These are phyloP conservation scores for Otocyon megalotis DNA, from an alignment of 2,113 vertebrate species.

Conservation along the genomic window DNA sequence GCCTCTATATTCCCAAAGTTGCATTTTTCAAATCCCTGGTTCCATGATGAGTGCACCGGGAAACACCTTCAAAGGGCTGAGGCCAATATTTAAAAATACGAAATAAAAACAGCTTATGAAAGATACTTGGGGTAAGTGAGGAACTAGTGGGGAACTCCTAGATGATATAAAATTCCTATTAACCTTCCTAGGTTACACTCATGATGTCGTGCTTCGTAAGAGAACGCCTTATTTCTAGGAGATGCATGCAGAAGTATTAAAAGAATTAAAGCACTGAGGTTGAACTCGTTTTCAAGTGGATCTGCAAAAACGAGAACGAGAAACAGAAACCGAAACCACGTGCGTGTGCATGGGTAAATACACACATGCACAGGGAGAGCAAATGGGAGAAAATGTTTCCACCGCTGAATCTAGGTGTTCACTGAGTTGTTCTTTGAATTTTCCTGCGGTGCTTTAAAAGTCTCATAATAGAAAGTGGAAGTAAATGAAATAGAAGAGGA, in stretches of 20 bases:
- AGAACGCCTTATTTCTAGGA: background rate
- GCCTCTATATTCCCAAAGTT: background rate
- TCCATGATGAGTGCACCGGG: background rate
- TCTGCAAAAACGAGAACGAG: background rate
- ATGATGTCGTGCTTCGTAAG: background rate
- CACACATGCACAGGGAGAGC: background rate
- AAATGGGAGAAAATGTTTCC: background rate
- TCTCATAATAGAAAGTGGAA: background rate
- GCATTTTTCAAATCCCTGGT: background rate
- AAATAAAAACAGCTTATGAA: slow-evolving; percentile 15
- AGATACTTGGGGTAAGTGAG: background rate
- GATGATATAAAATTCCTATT: slow-evolving; percentile 5
- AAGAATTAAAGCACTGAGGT: background rate
- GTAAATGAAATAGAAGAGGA: background rate
- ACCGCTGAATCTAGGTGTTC: background rate
- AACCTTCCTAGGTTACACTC: background rate
- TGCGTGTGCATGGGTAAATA: fast-evolving
- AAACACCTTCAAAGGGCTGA: background rate
- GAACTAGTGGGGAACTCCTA: background rate
- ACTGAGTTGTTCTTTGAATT: background rate
- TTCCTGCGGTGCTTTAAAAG: background rate
- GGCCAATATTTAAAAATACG: slow-evolving; percentile 15
- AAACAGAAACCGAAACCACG: background rate
- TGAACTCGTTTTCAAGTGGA: background rate
- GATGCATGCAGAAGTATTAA: background rate